These are phyloP conservation scores for Aurelia coerulea DNA, from an alignment of 30 jellyfish, hydroid and myxozoan species.

Conservation along the genomic window DNA sequence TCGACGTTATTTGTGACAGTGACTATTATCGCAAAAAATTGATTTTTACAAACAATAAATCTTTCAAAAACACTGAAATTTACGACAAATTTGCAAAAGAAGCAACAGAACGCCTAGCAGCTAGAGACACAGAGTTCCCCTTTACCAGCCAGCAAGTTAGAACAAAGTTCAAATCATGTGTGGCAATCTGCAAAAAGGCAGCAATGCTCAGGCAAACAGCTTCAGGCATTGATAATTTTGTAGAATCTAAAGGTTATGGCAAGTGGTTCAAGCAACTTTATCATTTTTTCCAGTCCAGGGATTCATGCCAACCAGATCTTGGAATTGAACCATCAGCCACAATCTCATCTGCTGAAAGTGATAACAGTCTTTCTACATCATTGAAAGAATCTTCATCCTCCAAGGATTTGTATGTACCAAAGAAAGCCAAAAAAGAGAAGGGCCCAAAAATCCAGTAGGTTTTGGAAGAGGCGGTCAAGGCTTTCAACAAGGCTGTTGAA, in stretches of 20 bases:
- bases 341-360: not conserved
- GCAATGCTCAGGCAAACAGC: constrained; percentile 37
- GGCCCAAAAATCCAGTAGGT: constrained; percentile 24
- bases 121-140: constrained; percentile 11
- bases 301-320: constrained; percentile 28
- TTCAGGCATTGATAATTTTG: constrained; percentile 9
- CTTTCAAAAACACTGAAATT: constrained; percentile 7
- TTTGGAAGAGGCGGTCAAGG: constrained; percentile 20
- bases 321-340: constrained; percentile 25
- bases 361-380: constrained; percentile 9
- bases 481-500: constrained; percentile 9
- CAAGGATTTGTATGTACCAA: constrained; percentile 17
- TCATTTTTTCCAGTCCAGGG: constrained; percentile 23
- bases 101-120: constrained; percentile 15
- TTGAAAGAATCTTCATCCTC: not conserved
- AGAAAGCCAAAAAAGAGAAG: constrained; percentile 7
- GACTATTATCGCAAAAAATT: not conserved
- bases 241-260: constrained; percentile 12
- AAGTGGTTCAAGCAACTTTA: constrained; percentile 30
- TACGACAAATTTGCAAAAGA: constrained; percentile 4
- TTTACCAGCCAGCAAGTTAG: constrained; percentile 27
- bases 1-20: not conserved
- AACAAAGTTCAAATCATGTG: constrained; percentile 26
- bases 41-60: constrained; percentile 8
- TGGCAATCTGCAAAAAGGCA: constrained; percentile 29